Conservation (phyloP, 2,797 vertebrate species). For the Sebastes kiyomatsui region DNA sequence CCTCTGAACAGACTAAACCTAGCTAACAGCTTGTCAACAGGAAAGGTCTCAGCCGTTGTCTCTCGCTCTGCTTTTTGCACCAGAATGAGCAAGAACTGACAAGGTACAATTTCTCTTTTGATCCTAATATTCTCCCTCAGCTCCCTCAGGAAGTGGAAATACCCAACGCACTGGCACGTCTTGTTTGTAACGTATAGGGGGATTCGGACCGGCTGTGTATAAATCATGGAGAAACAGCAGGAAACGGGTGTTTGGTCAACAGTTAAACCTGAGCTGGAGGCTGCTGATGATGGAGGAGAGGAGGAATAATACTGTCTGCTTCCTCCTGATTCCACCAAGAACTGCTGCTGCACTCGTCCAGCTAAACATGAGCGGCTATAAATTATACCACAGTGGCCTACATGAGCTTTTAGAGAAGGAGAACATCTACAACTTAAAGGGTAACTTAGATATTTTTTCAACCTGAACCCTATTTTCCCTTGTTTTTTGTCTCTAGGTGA, state of each 20-base stretch:
- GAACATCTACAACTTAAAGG: background rate
- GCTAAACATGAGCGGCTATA: conserved; percentile 28
- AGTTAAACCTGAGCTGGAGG: conserved; percentile 53
- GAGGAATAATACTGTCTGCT: conserved; percentile 49
- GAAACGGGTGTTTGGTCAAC: conserved; percentile 68
- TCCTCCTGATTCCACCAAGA: conserved; percentile 52
- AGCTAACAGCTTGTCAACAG: conserved; percentile 71
- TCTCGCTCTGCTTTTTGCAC: conserved; percentile 48
- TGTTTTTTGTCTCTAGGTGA: too few relatives aligned
- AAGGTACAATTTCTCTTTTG: conserved; percentile 28
- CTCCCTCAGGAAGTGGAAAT: conserved; percentile 8
- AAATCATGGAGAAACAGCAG: conserved; percentile 61
- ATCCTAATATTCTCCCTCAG: conserved; percentile 23
- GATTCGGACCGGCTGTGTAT: conserved; percentile 24
- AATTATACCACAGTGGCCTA: conserved; percentile 34
- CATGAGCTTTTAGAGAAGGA: background rate
- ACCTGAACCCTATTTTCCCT: too few relatives aligned
- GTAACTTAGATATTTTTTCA: too few relatives aligned
- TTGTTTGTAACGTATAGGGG: conserved; percentile 54
- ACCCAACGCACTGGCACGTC: background rate
- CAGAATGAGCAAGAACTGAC: conserved; percentile 40
- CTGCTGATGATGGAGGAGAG: background rate
- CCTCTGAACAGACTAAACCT: conserved; percentile 48
- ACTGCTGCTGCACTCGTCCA: conserved; percentile 12
- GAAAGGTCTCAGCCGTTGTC: conserved; percentile 60